These are phyloP conservation scores for Harmothoe impar DNA, from an alignment of 2,888 invertebrate genomes.

Conservation along the genomic window DNA sequence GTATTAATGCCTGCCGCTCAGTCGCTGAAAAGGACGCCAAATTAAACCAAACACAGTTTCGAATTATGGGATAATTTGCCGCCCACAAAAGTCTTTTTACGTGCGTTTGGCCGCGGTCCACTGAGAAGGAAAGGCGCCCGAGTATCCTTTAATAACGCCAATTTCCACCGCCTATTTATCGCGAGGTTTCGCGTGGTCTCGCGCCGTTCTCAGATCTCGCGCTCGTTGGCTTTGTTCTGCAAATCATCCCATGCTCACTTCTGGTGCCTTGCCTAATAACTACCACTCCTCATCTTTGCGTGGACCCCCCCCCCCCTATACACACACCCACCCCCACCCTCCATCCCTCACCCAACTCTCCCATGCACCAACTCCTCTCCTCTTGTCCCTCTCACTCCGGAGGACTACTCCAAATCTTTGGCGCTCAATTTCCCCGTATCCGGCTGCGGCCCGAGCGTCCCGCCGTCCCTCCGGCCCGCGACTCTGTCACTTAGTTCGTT, in stretches of 20 bases:
- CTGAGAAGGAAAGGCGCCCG: not conserved
- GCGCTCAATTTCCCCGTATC: slow-evolving; percentile 1
- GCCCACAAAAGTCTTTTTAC: slow-evolving; percentile 23
- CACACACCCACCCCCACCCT: too few relatives aligned
- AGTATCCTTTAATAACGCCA: slow-evolving; percentile 42
- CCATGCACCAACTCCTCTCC: too few relatives aligned
- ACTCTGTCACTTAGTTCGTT: slow-evolving; percentile 39
- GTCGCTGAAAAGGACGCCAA: not conserved
- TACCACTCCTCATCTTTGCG: not conserved
- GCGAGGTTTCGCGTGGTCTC: not conserved
- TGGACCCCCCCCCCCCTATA: not conserved
- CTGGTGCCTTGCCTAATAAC: not conserved
- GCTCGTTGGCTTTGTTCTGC: not conserved
- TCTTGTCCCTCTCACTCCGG: not conserved
- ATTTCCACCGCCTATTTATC: slow-evolving; percentile 27
- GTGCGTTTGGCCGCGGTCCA: not conserved
- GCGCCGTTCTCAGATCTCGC: not conserved
- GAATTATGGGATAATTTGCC: slow-evolving; percentile 36
- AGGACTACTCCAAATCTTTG: slow-evolving; percentile 29
- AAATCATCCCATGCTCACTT: slow-evolving; percentile 2
- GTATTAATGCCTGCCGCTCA: not conserved
- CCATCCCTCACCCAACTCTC: too few relatives aligned
- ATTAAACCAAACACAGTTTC: slow-evolving; percentile 37
- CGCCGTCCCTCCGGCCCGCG: not conserved
- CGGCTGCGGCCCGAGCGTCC: not conserved